Conservation (phyloP, 2,113 vertebrate genomes). For the Myodes glareolus region DNA sequence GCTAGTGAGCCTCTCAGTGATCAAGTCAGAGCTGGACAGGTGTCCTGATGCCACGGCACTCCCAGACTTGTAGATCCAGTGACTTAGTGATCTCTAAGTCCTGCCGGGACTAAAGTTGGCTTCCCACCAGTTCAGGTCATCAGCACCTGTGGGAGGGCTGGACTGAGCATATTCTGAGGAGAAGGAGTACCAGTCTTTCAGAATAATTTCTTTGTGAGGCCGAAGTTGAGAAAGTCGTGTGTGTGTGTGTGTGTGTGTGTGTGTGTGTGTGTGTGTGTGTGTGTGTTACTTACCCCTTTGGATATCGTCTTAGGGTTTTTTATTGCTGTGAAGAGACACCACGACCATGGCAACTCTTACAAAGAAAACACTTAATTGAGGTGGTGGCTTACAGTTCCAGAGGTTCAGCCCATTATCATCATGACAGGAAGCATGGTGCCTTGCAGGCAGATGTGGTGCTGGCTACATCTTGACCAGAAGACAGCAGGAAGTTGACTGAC, state of each 20-base stretch:
- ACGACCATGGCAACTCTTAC: background rate
- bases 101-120: background rate
- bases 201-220: background rate
- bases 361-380: background rate
- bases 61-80: background rate
- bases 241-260: background rate
- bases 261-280: background rate
- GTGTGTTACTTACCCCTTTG: background rate
- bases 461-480: background rate
- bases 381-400: background rate
- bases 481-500: background rate
- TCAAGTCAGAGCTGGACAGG: background rate
- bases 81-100: background rate
- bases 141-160: background rate
- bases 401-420: background rate
- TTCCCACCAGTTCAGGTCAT: background rate
- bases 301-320: background rate
- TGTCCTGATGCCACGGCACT: background rate
- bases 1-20: background rate
- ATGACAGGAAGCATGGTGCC: background rate
- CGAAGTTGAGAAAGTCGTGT: background rate
- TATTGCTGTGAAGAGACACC: background rate
- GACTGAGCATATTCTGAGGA: background rate
- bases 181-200: background rate
- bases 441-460: background rate